A percentile compares a stretch with the other conserved stretches of the same genome.
Evolutionary conservation across 2,888 invertebrate genomes (phyloP).

Genomic region (Pharmacophagus antenor): DNA sequence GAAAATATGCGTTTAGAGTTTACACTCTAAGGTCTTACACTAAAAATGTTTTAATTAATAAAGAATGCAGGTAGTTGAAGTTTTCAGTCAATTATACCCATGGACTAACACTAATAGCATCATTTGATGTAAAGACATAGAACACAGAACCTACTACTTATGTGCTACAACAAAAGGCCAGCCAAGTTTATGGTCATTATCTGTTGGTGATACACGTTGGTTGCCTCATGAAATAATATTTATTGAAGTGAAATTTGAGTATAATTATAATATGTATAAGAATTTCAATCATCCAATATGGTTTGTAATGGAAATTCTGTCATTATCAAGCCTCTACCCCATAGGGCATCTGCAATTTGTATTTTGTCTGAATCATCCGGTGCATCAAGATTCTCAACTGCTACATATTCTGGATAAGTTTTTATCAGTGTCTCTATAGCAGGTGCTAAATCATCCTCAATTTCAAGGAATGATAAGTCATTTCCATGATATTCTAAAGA

Average conservation of each 20-base stretch:
- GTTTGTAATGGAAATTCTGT: conserved; percentile 82
- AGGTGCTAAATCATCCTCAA: conserved; percentile 84
- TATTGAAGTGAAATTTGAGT: no score
- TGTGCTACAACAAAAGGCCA: background rate
- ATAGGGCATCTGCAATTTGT: conserved; percentile 84
- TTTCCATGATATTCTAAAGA: conserved; percentile 91
- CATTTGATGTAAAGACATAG: background rate
- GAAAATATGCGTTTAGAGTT: no score
- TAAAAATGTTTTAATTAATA: no score
- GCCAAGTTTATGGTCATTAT: background rate
- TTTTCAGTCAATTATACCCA: background rate
- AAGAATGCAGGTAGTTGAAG: background rate
- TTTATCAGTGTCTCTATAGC: conserved; percentile 86
- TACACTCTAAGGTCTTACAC: no score
- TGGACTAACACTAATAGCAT: background rate
- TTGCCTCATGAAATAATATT: no score
- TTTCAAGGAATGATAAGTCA: conserved; percentile 85
- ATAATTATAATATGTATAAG: background rate
- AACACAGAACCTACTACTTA: background rate
- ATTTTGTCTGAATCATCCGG: conserved; percentile 84
- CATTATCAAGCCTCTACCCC: conserved; percentile 91
- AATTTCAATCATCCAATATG: conserved; percentile 63
- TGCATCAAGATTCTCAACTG: conserved; percentile 86
- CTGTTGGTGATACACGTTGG: background rate
- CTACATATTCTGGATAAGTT: conserved; percentile 88